Conservation (phyloP, 2,888 invertebrate species). For the Dryococelus australis region DNA sequence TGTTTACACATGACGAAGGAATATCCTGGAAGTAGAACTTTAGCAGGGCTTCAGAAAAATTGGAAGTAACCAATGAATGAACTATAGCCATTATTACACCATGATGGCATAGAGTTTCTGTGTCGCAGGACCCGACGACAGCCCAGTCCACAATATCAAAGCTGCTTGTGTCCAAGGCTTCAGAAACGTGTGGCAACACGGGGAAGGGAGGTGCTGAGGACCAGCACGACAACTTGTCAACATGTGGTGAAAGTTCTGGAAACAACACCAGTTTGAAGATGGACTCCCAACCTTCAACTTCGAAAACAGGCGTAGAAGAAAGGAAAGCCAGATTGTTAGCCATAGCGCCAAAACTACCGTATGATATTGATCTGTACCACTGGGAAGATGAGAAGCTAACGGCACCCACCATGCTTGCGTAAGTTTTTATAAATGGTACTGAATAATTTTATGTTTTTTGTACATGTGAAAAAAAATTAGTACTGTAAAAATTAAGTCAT, state of each 20-base stretch:
- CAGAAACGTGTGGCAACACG: neutral
- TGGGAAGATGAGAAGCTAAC: conserved; percentile 61
- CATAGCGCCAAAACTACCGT: conserved; percentile 60
- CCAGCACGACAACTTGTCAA: neutral
- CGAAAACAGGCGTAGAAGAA: conserved; percentile 34
- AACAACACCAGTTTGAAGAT: neutral
- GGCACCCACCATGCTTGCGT: conserved; percentile 58
- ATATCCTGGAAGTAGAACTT: too few relatives aligned
- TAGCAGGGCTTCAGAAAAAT: too few relatives aligned
- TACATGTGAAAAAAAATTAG: too few relatives aligned
- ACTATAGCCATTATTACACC: too few relatives aligned
- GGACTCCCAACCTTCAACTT: conserved; percentile 40
- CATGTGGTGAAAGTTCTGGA: neutral
- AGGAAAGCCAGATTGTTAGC: conserved; percentile 54
- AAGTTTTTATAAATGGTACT: conserved; percentile 37
- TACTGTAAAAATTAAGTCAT: too few relatives aligned
- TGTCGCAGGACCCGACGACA: conserved; percentile 49
- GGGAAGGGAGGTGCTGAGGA: neutral
- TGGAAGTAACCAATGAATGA: too few relatives aligned
- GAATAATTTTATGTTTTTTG: neutral
- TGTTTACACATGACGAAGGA: too few relatives aligned
- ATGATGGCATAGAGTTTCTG: too few relatives aligned
- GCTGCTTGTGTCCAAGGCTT: neutral
- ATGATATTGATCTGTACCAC: conserved; percentile 61
- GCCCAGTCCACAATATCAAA: conserved; percentile 37